Evolutionary conservation across 2,113 vertebrate genomes (phyloP), one percentile per base, ranked within the genome.

Genomic region (Tetrax tetrax): DNA sequence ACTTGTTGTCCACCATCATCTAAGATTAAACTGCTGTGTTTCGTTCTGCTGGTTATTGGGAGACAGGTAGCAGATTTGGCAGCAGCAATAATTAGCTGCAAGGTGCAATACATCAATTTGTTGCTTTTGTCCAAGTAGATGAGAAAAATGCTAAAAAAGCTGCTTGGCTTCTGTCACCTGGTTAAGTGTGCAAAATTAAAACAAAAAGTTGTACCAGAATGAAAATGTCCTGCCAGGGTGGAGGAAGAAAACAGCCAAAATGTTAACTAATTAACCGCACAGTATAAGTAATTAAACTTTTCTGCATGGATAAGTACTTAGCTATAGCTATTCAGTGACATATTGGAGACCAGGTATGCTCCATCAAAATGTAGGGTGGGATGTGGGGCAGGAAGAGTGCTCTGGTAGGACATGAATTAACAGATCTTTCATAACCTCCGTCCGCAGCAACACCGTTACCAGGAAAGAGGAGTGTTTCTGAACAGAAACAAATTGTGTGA

Each of bases 41-140:
- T 60, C 69, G 41, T 83, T 69, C 88, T 69, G 45, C 79, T 80
- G 1, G 0, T 68, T 87, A 50, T 2, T 57, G 61, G 45, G 29
- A 90, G 31, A 74, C 2, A 28, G 27, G 79, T 7, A 82, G 78
- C 38, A 91, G 61, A 95, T 71, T 64, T 82, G 53, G 78, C 70
- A 69, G 85, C 57, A 76, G 70, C 43, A 93, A n/a, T 45, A 79
- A 87, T 56, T 33, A 89, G 68, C 89, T 87, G 80, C 83, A 94
- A 63, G 76, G 91, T 72, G 80, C 65, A 75, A 78, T 59, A 71
- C 37, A 54, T 50, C 82, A 21, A 71, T 87, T 84, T 87, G 74
- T 45, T 71, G 64, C 59, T 70, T 91, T 83, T 89, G 56, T 77
- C 83, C 70, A 81, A 89, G 23, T 11, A 84, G 77, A 51, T 43